Evolutionary conservation across 2,888 invertebrate species (phyloP).

Genomic region (Nasonia oneida): DNA sequence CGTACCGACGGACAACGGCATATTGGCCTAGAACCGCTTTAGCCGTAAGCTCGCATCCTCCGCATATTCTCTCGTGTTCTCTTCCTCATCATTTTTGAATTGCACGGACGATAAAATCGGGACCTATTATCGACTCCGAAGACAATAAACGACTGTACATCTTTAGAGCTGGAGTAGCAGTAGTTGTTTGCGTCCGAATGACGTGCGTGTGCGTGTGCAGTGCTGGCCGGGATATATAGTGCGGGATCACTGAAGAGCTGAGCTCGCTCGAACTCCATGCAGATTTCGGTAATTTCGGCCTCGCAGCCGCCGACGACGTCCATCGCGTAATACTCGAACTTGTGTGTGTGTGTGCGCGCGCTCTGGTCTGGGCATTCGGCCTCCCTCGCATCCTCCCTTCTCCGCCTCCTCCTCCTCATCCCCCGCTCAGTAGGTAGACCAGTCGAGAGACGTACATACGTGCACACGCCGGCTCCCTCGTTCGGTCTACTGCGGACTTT

Average conservation of each 20-base stretch:
- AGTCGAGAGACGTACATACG: constrained; percentile 65
- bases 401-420: background rate
- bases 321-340: constrained; percentile 76
- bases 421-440: constrained; percentile 15
- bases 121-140: background rate
- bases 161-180: background rate
- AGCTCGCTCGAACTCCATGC: constrained; percentile 63
- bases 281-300: constrained; percentile 78
- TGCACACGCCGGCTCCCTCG: constrained; percentile 63
- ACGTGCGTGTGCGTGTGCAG: background rate
- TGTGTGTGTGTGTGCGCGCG: constrained; percentile 70
- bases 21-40: constrained; percentile 70
- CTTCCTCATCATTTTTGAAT: background rate
- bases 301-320: constrained; percentile 74
- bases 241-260: background rate
- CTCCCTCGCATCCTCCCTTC: constrained; percentile 50
- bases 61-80: background rate
- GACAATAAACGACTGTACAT: background rate
- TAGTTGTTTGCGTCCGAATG: background rate
- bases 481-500: constrained; percentile 74
- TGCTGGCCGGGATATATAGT: background rate
- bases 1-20: constrained; percentile 75
- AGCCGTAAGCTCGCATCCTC: background rate
- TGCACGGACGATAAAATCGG: background rate
- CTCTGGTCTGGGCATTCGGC: constrained; percentile 10